Base-by-base conservation (phyloP, 1,140 invertebrate species). In the Drosophila ercepeae region DNA sequence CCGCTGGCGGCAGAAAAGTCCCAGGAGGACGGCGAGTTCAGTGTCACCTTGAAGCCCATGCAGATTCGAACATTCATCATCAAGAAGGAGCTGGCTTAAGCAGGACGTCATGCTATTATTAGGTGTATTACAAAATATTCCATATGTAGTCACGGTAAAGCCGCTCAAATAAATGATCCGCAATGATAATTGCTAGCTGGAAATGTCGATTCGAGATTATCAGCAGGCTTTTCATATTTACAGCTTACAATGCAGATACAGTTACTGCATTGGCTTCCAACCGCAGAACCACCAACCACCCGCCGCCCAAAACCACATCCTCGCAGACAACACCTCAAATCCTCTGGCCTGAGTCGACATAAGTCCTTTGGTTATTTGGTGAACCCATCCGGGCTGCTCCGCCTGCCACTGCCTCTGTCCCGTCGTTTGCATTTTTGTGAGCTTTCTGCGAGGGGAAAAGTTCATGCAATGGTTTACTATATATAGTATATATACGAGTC, bases 11-110 rank as follows among this genome's bases (percentile, higher is more conserved):
- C 69, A 1, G 25, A 72, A 3, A 57, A 54, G 0, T 21, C 48
- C 0, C 46, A 74, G 27, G 78, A 75, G 23, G 58, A 57, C 1
- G 51, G 65, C 1, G 71, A 69, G n/a, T 90, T 90, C 42, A 71
- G 74, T 19, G 65, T 90, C 14, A 82, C 72, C 5, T 36, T 89
- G 41, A 68, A 55, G 18, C 84, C 89, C 23, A 78, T 90, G 89
- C 72, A 90, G 48, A 90, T 90, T 19, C 84, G 89, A 3, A 90
- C 89, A 0, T 90, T 89, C 5, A 76, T 84, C 3, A 88, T 84
- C 4, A 61, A 50, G 5, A 55, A 46, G 7, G 29, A 34, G 16
- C 14, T 23, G 1, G 6, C 21, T 6, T 67, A 21, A 45, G 2
- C 4, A 32, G 11, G 29, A 32, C 11, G 29, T n/a, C 29, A 32